Base-by-base conservation (phyloP, 2,888 invertebrate species). In the Drosophila longiperda region DNA sequence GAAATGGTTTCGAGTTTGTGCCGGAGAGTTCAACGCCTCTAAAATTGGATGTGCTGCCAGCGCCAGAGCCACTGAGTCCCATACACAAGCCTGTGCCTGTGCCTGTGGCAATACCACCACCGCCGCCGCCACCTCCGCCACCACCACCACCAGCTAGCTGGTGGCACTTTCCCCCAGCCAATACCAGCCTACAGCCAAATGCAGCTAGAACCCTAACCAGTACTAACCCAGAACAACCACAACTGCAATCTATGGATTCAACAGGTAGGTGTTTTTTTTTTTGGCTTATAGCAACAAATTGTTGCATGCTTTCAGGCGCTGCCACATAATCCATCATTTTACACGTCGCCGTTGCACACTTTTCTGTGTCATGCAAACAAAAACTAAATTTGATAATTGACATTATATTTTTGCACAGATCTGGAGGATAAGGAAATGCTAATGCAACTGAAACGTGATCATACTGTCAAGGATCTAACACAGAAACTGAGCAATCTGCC, bases 401-500 rank as follows among this genome's bases (percentile, higher is more conserved):
- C 1, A 23, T n/a, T 11, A 2, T 11, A 2, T 9, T 34, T 50
- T 2, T 50, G 11, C 40, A 29, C 48, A 92, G 96, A 96, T 89
- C 93, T 93, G 73, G 94, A 95, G 86, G 94, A 95, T 73, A 95
- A 93, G 85, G 94, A 94, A 87, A 94, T 96, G 87, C 94, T 96
- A 70, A 93, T 96, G 69, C 95, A 97, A 80, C 92, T 97, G 60
- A 96, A 96, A 91, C 95, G 96, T 78, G 97, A 97, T 93, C 96
- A 96, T 90, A 97, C 97, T 57, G 97, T 98, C 57, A 97, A 97
- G 93, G 97, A 98, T 93, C 94, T 98, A 74, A 97, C 97, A 48
- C 97, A 97, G 92, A 97, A 97, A 93, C 93, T 98, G 78, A 96
- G 96, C 45, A 96, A 95, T 89, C 95, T 97, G 87, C 93, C 93